Evolutionary conservation across 2,113 vertebrate genomes (phyloP).

Genomic region (Ardeotis arabs): DNA sequence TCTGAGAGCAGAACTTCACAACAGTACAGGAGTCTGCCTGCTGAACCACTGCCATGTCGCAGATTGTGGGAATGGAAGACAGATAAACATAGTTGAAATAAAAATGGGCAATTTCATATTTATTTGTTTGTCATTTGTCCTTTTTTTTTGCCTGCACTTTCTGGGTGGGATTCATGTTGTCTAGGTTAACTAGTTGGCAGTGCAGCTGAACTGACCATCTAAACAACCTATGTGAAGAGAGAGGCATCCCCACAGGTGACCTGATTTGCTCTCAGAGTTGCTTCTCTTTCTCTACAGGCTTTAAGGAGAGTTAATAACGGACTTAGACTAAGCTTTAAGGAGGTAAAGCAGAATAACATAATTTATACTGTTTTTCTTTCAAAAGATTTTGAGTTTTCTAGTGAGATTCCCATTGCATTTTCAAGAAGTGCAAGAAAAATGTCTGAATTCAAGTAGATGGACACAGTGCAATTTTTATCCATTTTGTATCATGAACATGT

Average conservation of each 20-base stretch:
- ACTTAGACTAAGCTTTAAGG: background rate
- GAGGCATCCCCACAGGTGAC: background rate
- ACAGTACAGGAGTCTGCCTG: background rate
- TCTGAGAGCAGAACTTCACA: background rate
- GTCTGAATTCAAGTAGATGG: background rate
- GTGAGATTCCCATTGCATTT: background rate
- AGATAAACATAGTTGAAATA: background rate
- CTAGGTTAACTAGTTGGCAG: background rate
- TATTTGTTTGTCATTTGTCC: background rate
- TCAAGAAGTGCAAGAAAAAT: background rate
- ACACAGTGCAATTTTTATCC: background rate
- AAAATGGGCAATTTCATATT: background rate
- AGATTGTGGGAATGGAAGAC: background rate
- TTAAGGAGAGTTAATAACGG: background rate
- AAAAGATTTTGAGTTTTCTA: background rate
- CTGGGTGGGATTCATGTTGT: background rate
- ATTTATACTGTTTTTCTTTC: background rate
- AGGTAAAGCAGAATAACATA: background rate
- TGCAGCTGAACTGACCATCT: background rate
- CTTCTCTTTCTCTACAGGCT: background rate
- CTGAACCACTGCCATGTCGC: background rate
- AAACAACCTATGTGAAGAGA: background rate
- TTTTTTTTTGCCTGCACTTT: background rate
- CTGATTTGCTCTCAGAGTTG: background rate
- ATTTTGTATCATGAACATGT: background rate